Evolutionary conservation across 30 jellyfish, hydroid and myxozoan genomes (phyloP).

Genomic region (Pelagia noctiluca): DNA sequence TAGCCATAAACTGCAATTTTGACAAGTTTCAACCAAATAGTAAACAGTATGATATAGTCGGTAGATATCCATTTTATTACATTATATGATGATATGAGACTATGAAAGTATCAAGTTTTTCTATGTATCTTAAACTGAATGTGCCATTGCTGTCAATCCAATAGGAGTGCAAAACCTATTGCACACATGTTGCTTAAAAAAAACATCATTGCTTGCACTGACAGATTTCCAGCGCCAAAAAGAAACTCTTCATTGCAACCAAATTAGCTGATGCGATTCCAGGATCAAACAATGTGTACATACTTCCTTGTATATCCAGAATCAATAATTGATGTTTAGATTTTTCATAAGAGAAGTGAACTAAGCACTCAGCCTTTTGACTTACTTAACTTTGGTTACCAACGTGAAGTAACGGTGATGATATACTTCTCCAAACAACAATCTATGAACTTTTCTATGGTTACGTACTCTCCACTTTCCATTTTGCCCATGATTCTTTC

Average conservation of each 20-base stretch:
- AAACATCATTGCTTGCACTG: neutral
- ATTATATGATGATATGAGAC: too few relatives aligned
- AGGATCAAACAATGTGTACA: conserved; percentile 43
- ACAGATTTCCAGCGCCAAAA: conserved; percentile 30
- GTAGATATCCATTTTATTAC: too few relatives aligned
- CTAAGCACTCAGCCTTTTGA: too few relatives aligned
- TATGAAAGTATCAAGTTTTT: too few relatives aligned
- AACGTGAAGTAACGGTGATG: too few relatives aligned
- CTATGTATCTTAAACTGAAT: too few relatives aligned
- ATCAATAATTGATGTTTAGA: conserved; percentile 39
- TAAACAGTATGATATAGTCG: too few relatives aligned
- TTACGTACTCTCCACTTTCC: neutral
- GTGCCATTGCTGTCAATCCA: too few relatives aligned
- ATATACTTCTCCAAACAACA: too few relatives aligned
- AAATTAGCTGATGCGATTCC: conserved; percentile 21
- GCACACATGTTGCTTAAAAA: conserved; percentile 21
- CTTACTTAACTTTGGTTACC: too few relatives aligned
- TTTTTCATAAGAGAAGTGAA: too few relatives aligned
- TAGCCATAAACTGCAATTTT: conserved; percentile 2
- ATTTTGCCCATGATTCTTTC: neutral
- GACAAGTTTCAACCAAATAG: neutral
- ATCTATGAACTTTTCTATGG: conserved; percentile 2
- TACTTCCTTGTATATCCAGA: conserved; percentile 50
- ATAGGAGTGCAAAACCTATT: conserved; percentile 12
- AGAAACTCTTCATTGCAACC: neutral